Percentiles rank a stretch among this genome's conserved stretches.
Evolutionary conservation across 2,888 invertebrate species (phyloP).

Genomic region (Sarcophaga subvicina): DNA sequence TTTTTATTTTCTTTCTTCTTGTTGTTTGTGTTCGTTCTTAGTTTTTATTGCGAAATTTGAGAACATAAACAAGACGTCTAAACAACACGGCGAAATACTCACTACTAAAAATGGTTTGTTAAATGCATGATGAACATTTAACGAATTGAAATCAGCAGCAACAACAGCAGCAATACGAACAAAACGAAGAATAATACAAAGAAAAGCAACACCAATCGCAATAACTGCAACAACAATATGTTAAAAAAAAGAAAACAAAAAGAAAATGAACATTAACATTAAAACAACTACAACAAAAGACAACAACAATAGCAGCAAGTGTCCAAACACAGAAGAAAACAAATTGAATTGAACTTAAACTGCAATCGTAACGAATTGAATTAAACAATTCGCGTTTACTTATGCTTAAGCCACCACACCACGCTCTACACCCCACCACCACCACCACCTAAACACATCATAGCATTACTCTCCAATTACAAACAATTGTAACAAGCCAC

Average conservation of each 20-base stretch:
- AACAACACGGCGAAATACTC: slow-evolving; percentile 77
- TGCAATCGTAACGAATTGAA: slow-evolving; percentile 47
- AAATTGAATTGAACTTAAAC: slow-evolving; percentile 66
- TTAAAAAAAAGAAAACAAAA: slow-evolving; percentile 45
- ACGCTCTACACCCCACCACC: neutral
- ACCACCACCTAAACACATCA: neutral
- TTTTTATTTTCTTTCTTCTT: neutral
- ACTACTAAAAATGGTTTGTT: slow-evolving; percentile 74
- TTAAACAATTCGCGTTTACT: slow-evolving; percentile 30
- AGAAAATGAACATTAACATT: slow-evolving; percentile 58
- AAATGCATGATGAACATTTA: slow-evolving; percentile 56
- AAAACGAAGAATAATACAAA: slow-evolving; percentile 47
- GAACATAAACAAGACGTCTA: slow-evolving; percentile 73
- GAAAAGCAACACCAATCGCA: slow-evolving; percentile 35
- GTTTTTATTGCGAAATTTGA: slow-evolving; percentile 53
- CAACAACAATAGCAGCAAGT: slow-evolving; percentile 62
- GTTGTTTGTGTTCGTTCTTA: neutral
- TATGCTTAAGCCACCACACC: neutral
- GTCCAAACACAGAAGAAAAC: slow-evolving; percentile 58
- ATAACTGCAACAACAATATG: slow-evolving; percentile 42
- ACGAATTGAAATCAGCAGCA: slow-evolving; percentile 66
- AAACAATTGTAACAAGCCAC: slow-evolving; percentile 36
- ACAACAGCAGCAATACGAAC: slow-evolving; percentile 53
- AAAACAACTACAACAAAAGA: slow-evolving; percentile 61
- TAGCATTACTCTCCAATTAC: neutral